Base-by-base conservation (phyloP, 2,797 vertebrate genomes). In the Pelochelys cantorii region DNA sequence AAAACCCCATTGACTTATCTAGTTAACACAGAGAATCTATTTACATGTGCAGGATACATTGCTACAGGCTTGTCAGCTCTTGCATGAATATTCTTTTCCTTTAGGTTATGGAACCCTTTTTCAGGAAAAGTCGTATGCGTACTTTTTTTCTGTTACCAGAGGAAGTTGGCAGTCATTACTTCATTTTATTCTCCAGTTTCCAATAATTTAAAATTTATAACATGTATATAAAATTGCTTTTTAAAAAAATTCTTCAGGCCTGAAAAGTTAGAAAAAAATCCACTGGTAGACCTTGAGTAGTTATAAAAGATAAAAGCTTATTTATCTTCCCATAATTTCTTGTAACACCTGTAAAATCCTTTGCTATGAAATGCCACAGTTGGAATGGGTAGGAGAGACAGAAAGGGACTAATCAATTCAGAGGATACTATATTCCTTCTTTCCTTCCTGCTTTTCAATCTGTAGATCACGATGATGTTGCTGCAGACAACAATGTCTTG, bases 291-390 rank as follows among this genome's bases (percentile, higher is more conserved):
- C 95, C 91, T 95, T 92, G 4, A 62, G 82, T 85, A 92, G 71
- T 91, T 93, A 75, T 23, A 25, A 57, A 94, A 92, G 53, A 90
- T 13, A 87, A 37, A 71, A 84, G 52, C 54, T 81, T 85, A 71
- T 90, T 57, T 94, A 94, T 93, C 83, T 89, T 96, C 53, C 93
- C 89, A 65, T 68, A 65, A 88, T 59, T 92, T 25, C 62, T 96
- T 23, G 5, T 80, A 81, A 93, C 92, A 90, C 88, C 77, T 90
- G 22, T 55, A 83, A 80, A 74, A 2, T 86, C 90, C 42, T 95
- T 94, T 92, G 81, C 92, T 97, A 78, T 75, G 71, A 94, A 94
- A 91, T 75, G 83, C 86, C 93, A 92, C 93, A 48, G 75, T 91
- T 86, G 11, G 29, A 27, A 31, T 27, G 52, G 52, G 9, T 12